phyloP scores from a whole-genome alignment of 2,113 vertebrate species.

The Boleophthalmus pectinirostris region DNA sequence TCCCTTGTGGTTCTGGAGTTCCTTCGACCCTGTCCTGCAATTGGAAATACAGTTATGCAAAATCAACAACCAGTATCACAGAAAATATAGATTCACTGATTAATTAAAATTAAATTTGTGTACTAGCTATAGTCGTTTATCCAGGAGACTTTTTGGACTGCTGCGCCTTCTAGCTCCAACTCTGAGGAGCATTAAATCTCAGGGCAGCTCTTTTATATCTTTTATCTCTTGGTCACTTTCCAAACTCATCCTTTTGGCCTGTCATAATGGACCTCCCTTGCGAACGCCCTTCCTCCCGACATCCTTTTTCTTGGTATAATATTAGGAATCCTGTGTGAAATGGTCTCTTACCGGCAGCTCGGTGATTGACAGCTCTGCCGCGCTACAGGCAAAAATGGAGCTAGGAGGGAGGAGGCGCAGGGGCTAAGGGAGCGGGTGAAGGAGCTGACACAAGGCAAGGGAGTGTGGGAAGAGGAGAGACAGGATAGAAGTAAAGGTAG shows the following conservation, averaged over 20 bases:
- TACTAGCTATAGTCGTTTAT: neutral
- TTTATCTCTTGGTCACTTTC: conserved; percentile 14
- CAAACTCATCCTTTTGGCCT: conserved; percentile 41
- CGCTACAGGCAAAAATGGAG: conserved; percentile 7
- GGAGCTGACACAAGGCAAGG: conserved; percentile 24
- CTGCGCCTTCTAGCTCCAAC: neutral
- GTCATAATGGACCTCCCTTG: conserved; percentile 27
- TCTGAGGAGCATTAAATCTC: neutral
- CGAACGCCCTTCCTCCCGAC: conserved; percentile 7
- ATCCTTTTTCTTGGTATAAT: conserved; percentile 35
- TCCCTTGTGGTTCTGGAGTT: neutral
- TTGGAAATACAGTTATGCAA: neutral
- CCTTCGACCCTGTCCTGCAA: neutral
- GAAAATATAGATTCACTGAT: neutral
- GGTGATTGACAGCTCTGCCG: conserved; percentile 60
- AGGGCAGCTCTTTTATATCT: conserved; percentile 4
- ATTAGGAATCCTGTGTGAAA: conserved; percentile 53
- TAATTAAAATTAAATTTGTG: neutral
- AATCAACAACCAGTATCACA: neutral
- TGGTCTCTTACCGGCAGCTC: conserved; percentile 51
- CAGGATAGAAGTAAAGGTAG: conserved; percentile 10
- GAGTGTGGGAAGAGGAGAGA: conserved; percentile 8
- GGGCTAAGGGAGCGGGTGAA: conserved; percentile 33
- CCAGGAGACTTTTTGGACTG: neutral
- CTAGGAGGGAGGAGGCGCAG: neutral